A percentile compares a stretch with the other conserved stretches of the same genome.
Conservation (phyloP, 2,113 vertebrate genomes). For the Rhabdornis inornatus region DNA sequence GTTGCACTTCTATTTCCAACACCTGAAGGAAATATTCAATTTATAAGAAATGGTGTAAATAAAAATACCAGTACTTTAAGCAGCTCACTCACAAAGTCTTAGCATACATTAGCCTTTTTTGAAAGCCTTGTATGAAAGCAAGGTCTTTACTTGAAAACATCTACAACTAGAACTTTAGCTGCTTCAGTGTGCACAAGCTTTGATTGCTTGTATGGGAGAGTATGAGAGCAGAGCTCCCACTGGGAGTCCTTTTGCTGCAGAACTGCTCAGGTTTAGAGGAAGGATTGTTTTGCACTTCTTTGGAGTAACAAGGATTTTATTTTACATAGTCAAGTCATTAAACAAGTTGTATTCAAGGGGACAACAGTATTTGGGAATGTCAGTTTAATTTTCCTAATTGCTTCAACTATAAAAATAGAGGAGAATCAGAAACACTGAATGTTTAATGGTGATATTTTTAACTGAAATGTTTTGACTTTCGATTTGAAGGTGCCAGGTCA, state of each 20-base stretch:
- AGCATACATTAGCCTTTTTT: neutral
- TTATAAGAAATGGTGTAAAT: neutral
- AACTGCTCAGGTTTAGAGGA: neutral
- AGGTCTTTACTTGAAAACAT: neutral
- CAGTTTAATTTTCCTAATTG: neutral
- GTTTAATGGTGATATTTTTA: neutral
- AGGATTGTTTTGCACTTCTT: neutral
- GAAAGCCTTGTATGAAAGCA: neutral
- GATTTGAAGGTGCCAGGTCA: neutral
- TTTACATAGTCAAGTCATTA: neutral
- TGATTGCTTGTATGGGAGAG: neutral
- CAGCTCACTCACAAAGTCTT: neutral
- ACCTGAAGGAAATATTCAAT: neutral
- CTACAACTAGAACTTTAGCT: neutral
- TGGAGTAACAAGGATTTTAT: neutral
- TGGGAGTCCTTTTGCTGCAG: neutral
- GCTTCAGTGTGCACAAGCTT: neutral
- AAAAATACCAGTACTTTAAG: neutral
- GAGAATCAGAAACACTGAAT: neutral
- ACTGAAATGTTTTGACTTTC: neutral
- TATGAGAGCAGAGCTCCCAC: neutral
- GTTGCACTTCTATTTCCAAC: neutral
- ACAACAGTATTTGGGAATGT: neutral
- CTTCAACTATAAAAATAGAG: neutral
- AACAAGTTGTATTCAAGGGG: neutral